These are phyloP conservation scores for Tiliqua scincoides DNA, from an alignment of 2,113 vertebrate species.

Conservation along the genomic window DNA sequence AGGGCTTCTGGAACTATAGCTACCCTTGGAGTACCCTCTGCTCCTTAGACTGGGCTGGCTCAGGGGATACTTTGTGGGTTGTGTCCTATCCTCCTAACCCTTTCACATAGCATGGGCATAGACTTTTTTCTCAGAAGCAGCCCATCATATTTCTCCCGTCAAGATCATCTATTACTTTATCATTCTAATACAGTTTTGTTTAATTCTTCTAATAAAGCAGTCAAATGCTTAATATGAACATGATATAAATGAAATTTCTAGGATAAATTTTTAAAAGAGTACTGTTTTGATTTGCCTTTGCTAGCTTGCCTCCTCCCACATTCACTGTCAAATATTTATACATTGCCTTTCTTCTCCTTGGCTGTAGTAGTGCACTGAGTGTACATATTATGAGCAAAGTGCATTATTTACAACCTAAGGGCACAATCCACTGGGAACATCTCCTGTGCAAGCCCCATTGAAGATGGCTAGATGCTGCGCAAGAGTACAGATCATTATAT, in stretches of 20 bases:
- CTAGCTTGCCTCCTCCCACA: neutral
- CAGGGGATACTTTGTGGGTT: neutral
- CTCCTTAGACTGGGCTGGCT: neutral
- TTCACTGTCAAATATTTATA: neutral
- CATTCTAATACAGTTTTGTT: neutral
- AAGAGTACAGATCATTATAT: neutral
- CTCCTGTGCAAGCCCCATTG: neutral
- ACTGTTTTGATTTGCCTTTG: neutral
- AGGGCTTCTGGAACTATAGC: too few relatives aligned
- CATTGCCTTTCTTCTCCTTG: neutral
- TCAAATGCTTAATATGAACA: neutral
- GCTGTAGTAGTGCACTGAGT: neutral
- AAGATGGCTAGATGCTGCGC: neutral
- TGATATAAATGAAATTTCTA: neutral
- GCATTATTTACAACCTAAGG: slow-evolving; percentile 6
- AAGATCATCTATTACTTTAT: neutral
- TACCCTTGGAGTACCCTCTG: neutral
- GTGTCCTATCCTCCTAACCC: too few relatives aligned
- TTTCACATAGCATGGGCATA: neutral
- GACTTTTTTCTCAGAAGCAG: neutral
- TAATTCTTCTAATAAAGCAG: too few relatives aligned
- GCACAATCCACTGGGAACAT: neutral
- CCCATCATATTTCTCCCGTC: neutral
- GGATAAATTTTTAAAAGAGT: neutral
- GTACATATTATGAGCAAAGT: neutral